Conservation (phyloP, 2,888 invertebrate species). For the Cataglyphis cursor region DNA sequence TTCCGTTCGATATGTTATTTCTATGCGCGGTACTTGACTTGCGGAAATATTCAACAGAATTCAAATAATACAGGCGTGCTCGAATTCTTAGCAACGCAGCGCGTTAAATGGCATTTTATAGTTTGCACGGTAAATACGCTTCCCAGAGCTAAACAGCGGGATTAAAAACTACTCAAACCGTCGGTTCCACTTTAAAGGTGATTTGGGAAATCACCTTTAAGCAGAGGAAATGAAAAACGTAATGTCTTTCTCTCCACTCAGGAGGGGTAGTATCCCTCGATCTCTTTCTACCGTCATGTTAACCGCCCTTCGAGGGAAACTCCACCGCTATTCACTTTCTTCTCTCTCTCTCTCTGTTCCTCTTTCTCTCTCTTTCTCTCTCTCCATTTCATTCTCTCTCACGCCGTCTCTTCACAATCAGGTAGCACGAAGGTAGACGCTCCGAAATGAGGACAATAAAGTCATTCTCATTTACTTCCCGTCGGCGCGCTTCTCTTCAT, state of each 20-base stretch:
- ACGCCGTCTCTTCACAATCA: conserved; percentile 59
- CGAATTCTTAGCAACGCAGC: neutral
- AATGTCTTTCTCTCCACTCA: conserved; percentile 57
- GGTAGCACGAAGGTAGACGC: conserved; percentile 55
- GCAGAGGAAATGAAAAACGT: conserved; percentile 70
- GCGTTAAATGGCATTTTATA: conserved; percentile 35
- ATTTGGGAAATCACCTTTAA: conserved; percentile 69
- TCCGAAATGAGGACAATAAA: conserved; percentile 67
- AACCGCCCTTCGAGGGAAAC: conserved; percentile 29
- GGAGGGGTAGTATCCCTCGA: conserved; percentile 36
- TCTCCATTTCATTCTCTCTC: conserved; percentile 3
- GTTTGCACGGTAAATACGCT: conserved; percentile 47
- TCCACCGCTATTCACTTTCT: conserved; percentile 32
- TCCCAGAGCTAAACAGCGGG: conserved; percentile 27
- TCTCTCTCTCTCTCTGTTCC: conserved; percentile 19
- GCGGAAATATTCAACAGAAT: conserved; percentile 36
- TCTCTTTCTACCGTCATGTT: conserved; percentile 42
- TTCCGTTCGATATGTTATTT: conserved; percentile 26
- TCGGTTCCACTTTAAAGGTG: conserved; percentile 64
- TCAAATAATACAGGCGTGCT: conserved; percentile 18
- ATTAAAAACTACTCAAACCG: conserved; percentile 55
- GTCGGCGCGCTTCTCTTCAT: conserved; percentile 26
- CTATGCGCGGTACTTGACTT: neutral
- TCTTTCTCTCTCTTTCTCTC: conserved; percentile 2
- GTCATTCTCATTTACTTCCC: conserved; percentile 72